Base-by-base conservation (phyloP, 2,797 vertebrate species). In the Sciurus vulgaris region DNA sequence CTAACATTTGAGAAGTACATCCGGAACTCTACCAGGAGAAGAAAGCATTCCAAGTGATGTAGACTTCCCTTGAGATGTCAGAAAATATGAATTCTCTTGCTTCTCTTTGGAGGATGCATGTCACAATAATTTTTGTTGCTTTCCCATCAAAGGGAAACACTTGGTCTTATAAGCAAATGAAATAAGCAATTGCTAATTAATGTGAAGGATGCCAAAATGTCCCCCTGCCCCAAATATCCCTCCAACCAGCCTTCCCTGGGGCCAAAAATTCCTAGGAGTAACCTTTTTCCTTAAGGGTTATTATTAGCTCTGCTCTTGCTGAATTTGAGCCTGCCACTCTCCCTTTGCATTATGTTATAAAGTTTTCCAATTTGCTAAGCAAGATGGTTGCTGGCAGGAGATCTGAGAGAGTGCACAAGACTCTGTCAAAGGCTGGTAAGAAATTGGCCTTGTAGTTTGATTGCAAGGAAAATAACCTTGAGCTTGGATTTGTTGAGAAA, bases 351-450 rank as follows among this genome's bases (percentile, higher is more conserved):
- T 94, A 82, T 81, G 33, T 93, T 94, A 94, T 74, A 93, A 97
- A 89, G 47, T 56, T 96, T 97, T 95, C 78, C 70, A 96, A 74
- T 92, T 97, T 94, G 49, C 70, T 94, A 96, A 88, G 78, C 91
- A 95, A 89, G 94, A 91, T 94, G 5, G 63, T 89, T 93, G 90
- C 95, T 95, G 81, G 93, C 92, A 93, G 93, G 63, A 97, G 77
- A 97, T 96, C 83, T 79, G 67, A 97, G 86, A 96, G 49, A 96
- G n/a, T 86, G 54, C 63, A 63, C 41, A 89, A 94, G 70, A 93
- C 51, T 78, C 92, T 83, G 44, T 83, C 92, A 63, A 96, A 94
- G 94, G 69, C 92, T 89, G n/a, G 0, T 94, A 83, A 84, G 5
- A 22, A 18, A 91, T 72, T 95, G 14, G 74, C 56, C 38, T 87